phyloP scores from a whole-genome alignment of 2,797 vertebrate species.

The Pantherophis vulpinus region DNA sequence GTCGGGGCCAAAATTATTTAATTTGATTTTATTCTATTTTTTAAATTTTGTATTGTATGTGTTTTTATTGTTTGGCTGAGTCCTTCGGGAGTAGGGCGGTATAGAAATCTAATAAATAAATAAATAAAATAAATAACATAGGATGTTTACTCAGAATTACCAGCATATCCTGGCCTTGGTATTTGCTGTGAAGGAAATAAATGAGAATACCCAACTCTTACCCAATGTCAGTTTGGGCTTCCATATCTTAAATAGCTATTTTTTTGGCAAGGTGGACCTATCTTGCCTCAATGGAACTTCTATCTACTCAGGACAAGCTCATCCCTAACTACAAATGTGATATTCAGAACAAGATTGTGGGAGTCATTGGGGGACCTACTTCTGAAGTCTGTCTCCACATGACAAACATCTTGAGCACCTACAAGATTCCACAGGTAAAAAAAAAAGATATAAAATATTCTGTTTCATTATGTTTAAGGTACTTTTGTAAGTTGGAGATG shows the following conservation, averaged over 20 bases:
- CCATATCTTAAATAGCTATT: not conserved
- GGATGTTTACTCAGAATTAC: not conserved
- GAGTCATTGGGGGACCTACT: not conserved
- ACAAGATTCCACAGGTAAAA: not conserved
- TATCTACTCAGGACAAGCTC: not conserved
- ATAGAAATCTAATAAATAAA: too few relatives aligned
- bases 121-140: too few relatives aligned
- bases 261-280: not conserved
- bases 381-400: not conserved
- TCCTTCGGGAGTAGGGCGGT: too few relatives aligned
- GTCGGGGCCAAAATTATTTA: too few relatives aligned
- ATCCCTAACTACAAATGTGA: not conserved
- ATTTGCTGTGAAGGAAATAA: too few relatives aligned
- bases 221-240: not conserved
- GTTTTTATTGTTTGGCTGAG: too few relatives aligned
- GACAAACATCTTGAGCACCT: not conserved
- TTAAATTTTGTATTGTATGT: too few relatives aligned
- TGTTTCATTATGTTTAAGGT: too few relatives aligned
- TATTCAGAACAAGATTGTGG: not conserved
- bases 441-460: not conserved
- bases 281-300: not conserved
- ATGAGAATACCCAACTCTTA: too few relatives aligned
- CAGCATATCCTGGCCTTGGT: too few relatives aligned
- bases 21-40: too few relatives aligned
- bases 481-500: not conserved